Conservation (phyloP, 2,113 vertebrate genomes). For the Haplotaxodon microlepis region DNA sequence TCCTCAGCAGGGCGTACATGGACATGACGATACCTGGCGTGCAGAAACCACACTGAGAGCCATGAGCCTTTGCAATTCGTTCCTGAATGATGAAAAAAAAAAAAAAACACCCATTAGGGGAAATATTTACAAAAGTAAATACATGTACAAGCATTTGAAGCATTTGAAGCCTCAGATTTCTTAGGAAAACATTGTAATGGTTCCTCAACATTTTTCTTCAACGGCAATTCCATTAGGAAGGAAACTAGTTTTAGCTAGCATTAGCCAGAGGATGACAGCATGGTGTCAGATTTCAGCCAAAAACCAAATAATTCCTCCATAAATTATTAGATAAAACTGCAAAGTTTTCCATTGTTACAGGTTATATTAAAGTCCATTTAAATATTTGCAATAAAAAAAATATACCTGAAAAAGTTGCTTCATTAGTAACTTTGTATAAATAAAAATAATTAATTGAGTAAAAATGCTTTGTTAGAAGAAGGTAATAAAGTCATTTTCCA, state of each 20-base stretch:
- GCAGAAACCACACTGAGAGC: constrained; percentile 95
- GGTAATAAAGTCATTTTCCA: neutral
- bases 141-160: neutral
- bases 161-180: too few relatives aligned
- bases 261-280: neutral
- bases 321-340: neutral
- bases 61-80: constrained; percentile 86
- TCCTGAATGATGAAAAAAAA: constrained; percentile 68
- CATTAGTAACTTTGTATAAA: neutral
- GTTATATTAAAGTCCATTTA: neutral
- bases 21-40: constrained; percentile 97
- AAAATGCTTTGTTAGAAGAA: neutral
- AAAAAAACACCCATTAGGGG: neutral
- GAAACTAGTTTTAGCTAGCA: neutral
- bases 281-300: neutral
- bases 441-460: neutral
- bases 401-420: neutral
- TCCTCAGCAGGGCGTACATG: constrained; percentile 88
- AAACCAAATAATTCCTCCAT: neutral
- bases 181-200: neutral
- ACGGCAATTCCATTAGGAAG: neutral
- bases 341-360: neutral
- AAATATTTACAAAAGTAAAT: neutral
- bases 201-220: neutral
- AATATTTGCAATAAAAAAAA: neutral